Evolutionary conservation across 2,797 vertebrate species (phyloP), one percentile per base, ranked within the genome.

Genomic region (Dryobates pubescens): DNA sequence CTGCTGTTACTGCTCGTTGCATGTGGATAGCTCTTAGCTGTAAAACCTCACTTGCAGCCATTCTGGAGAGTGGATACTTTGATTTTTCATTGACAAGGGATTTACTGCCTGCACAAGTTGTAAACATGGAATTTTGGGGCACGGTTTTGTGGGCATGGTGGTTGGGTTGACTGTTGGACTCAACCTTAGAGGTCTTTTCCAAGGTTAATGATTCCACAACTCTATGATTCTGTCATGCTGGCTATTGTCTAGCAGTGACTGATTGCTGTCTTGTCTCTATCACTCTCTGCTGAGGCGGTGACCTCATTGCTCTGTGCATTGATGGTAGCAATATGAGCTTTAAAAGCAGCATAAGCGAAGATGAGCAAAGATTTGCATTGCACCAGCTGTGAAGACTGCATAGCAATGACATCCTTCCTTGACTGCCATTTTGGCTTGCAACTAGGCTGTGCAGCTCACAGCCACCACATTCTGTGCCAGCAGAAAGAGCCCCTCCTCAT

Each of bases 401-500:
- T 3, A 49, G 10, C 7, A 67, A 56, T n/a, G 30, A 20, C 10
- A 64, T 9, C 11, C 4, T 26, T 71, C 62, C 59, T n/a, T 82
- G 32, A 29, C 16, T 56, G 30, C 6, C 3, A 1, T 43, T 70
- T 82, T 74, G 26, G 4, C 14, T 81, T 80, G 68, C 59, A 45
- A 19, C 6, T 26, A 10, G 18, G 23, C 23, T 77, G 58, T 63
- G 12, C 43, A 26, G 19, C 1, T 62, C 24, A 11, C 3, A 38
- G 8, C 0, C 16, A 7, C 8, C 13, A n/a, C 4, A 1, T 32
- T 26, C 71, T 87, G 77, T 75, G 15, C 17, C 69, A 75, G 30
- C 9, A 84, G 72, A 59, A 54, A 62, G 2, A 1, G 3, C 14
- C 4, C 4, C 0, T n/a, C 7, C 41, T 43, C 16, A 14, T 45